Conservation (phyloP, 2,113 vertebrate species). For the Acanthochromis polyacanthus region DNA sequence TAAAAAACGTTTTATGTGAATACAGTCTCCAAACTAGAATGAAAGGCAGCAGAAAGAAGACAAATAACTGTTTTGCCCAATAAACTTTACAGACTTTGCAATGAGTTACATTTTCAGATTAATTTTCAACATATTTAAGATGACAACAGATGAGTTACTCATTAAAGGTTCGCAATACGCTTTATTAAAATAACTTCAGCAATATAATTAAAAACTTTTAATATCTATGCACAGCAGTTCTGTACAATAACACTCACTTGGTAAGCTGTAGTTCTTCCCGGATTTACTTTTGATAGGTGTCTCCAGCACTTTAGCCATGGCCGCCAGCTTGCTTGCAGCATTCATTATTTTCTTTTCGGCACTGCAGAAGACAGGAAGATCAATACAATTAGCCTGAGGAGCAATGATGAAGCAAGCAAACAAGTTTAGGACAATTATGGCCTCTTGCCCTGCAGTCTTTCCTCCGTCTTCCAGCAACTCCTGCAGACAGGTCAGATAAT, state of each 20-base stretch:
- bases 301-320: constrained; percentile 94
- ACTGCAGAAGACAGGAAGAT: constrained; percentile 75
- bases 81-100: too few relatives aligned
- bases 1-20: too few relatives aligned
- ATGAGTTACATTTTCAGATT: too few relatives aligned
- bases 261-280: constrained; percentile 64
- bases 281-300: constrained; percentile 83
- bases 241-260: constrained; percentile 66
- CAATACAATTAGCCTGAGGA: constrained; percentile 19
- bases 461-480: constrained; percentile 92
- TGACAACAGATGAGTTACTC: too few relatives aligned
- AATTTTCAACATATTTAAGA: too few relatives aligned
- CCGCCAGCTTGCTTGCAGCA: constrained; percentile 93
- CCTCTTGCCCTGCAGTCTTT: constrained; percentile 85
- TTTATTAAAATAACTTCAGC: too few relatives aligned
- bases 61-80: too few relatives aligned
- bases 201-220: too few relatives aligned
- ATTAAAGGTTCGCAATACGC: too few relatives aligned
- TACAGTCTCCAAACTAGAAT: too few relatives aligned
- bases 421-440: constrained; percentile 18
- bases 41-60: too few relatives aligned
- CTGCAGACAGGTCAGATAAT: constrained; percentile 94
- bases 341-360: constrained; percentile 96
- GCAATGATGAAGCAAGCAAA: constrained; percentile 15
- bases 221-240: too few relatives aligned